Evolutionary conservation across 2,797 vertebrate genomes (phyloP).

Genomic region (Sardinella longiceps): DNA sequence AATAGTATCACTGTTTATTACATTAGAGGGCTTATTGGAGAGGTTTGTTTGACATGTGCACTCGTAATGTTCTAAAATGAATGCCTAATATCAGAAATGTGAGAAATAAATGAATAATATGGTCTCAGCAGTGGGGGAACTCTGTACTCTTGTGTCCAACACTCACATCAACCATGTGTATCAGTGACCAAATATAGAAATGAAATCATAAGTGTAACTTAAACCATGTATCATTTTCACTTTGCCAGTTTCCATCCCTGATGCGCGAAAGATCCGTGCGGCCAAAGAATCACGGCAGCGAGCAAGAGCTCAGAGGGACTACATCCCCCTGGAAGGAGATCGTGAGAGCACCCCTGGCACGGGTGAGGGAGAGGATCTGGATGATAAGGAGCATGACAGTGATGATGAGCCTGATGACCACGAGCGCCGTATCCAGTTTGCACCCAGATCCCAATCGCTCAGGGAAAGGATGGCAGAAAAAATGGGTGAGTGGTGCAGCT

Average conservation of each 20-base stretch:
- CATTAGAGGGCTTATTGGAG: too few species aligned
- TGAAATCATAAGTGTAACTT: neutral
- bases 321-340: constrained; percentile 77
- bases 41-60: too few species aligned
- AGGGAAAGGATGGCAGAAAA: constrained; percentile 84
- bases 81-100: too few species aligned
- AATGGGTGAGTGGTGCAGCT: constrained; percentile 70
- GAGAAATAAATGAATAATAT: too few species aligned
- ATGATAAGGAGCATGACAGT: constrained; percentile 74
- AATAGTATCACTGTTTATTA: too few species aligned
- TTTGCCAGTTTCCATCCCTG: constrained; percentile 77
- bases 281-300: constrained; percentile 77
- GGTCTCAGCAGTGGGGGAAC: too few species aligned
- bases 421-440: constrained; percentile 80
- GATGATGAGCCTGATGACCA: constrained; percentile 83
- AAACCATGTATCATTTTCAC: neutral
- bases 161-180: too few species aligned
- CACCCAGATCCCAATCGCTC: constrained; percentile 78
- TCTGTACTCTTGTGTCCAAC: too few species aligned
- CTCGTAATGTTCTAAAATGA: too few species aligned
- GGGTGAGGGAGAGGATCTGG: constrained; percentile 67
- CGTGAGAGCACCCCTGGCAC: constrained; percentile 60
- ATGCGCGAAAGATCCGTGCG: constrained; percentile 69
- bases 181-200: too few species aligned
- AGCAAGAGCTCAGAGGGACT: constrained; percentile 75